Base-by-base conservation (phyloP, 2,113 vertebrate species). In the Perognathus longimembris region DNA sequence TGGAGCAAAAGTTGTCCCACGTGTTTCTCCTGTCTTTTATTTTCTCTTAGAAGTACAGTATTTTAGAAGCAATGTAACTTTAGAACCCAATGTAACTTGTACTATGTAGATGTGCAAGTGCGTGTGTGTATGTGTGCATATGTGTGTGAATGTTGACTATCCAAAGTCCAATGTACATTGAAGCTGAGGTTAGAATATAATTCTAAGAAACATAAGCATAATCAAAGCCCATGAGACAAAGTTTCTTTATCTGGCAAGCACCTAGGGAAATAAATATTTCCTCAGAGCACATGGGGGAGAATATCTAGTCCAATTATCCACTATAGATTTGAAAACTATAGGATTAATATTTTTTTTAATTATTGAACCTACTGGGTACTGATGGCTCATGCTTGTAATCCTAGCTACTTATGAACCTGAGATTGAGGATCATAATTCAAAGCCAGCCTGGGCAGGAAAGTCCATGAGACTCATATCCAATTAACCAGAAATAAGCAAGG, bases 41-140 rank as follows among this genome's bases (percentile, higher is more conserved):
- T 95, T 89, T 82, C 45, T 88, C 74, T 91, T 87, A 93, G 50
- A 91, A 88, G 74, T 89, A 54, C 81, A 89, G 88, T 11, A 22
- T 64, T 92, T 36, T 67, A 18, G 30, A 38, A 59, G 7, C 83
- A 75, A 38, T 80, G 22, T 85, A 73, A 69, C 50, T 94, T 63
- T 34, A 88, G 28, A 78, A 61, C 69, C 38, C 73, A 92, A 15
- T 63, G 71, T 22, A 89, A 67, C 38, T 30, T 71, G 45, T 61
- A 85, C 21, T 28, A 50, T 9, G 26, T 3, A 30, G 9, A 50
- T 26, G 22, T 70, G 45, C 45, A 45, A 7, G 45, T 45, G 45
- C 11, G 45, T 45, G 45, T 45, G 45, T 54, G 50, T 20, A 15
- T 54, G 14, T 15, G 50, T 54, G 50, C 17, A 15, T 54, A 15